These are phyloP conservation scores for Rhegmatorhina hoffmannsi DNA, from an alignment of 2,113 vertebrate species.

Conservation along the genomic window DNA sequence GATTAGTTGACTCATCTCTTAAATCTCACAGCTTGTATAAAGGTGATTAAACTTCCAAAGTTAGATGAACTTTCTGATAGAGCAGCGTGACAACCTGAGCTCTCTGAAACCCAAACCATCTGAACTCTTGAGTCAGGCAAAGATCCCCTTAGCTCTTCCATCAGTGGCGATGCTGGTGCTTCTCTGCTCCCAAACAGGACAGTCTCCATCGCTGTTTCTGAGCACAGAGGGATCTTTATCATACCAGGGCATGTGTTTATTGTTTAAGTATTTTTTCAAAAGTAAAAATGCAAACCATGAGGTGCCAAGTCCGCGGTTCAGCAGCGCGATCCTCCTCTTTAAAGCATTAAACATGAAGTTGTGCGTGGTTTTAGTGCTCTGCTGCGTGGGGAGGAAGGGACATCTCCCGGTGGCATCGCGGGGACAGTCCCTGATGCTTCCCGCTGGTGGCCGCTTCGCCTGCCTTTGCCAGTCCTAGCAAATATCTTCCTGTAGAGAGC, in stretches of 20 bases:
- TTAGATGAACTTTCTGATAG: conserved; percentile 5
- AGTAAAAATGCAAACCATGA: neutral
- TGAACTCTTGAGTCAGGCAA: neutral
- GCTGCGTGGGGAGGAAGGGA: neutral
- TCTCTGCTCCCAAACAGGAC: neutral
- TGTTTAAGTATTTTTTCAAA: neutral
- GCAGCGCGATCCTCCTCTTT: neutral
- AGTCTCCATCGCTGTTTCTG: fast-evolving
- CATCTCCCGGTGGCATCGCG: neutral
- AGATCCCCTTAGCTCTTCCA: neutral
- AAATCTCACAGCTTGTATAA: conserved; percentile 46
- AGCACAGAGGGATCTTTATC: neutral
- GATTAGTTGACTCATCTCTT: conserved; percentile 43
- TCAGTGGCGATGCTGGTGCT: neutral
- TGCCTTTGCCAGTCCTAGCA: neutral
- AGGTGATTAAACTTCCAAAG: conserved; percentile 57
- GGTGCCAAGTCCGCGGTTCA: neutral
- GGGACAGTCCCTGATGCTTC: neutral
- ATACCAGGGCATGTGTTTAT: neutral
- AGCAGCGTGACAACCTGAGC: neutral
- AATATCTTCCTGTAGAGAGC: conserved; percentile 58
- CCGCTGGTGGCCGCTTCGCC: neutral
- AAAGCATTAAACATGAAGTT: fast-evolving
- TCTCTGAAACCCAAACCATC: neutral
- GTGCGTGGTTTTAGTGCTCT: neutral